A percentile compares a stretch with the other conserved stretches of the same genome.
Evolutionary conservation across 2,113 vertebrate genomes (phyloP).

Genomic region (Gobio gobio): DNA sequence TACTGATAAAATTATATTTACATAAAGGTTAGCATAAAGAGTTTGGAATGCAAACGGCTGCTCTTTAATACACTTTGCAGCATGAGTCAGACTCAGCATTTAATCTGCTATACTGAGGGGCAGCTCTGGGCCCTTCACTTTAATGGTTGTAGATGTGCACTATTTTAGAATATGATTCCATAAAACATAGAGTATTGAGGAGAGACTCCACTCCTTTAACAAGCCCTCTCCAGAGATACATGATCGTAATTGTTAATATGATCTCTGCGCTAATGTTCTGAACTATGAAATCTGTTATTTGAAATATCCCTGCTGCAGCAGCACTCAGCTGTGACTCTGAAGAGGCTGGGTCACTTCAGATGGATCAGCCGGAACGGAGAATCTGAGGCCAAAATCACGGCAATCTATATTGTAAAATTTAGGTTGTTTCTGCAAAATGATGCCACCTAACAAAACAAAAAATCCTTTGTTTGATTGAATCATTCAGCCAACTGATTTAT

Average conservation of each 20-base stretch:
- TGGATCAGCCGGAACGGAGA: neutral
- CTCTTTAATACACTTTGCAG: neutral
- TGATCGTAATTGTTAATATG: conserved; percentile 24
- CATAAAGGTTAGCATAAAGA: neutral
- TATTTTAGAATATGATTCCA: conserved; percentile 11
- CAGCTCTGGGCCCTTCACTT: conserved; percentile 14
- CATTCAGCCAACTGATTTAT: conserved; percentile 13
- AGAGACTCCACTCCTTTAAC: conserved; percentile 32
- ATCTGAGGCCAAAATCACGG: neutral
- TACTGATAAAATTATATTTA: neutral
- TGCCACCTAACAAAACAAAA: neutral
- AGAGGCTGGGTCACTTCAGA: neutral
- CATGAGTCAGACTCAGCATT: neutral
- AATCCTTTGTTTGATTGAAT: conserved; percentile 8
- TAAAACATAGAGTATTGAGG: conserved; percentile 2
- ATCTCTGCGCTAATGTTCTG: conserved; percentile 9
- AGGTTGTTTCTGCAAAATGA: neutral
- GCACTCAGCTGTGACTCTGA: neutral
- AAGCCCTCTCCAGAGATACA: conserved; percentile 25
- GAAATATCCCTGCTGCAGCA: neutral
- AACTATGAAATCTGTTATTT: conserved; percentile 22
- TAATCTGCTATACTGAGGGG: conserved; percentile 3
- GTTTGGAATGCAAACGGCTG: neutral
- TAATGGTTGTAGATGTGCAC: conserved; percentile 25
- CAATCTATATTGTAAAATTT: neutral